These are phyloP conservation scores for Sander vitreus DNA, from an alignment of 2,113 vertebrate genomes.

Conservation along the genomic window DNA sequence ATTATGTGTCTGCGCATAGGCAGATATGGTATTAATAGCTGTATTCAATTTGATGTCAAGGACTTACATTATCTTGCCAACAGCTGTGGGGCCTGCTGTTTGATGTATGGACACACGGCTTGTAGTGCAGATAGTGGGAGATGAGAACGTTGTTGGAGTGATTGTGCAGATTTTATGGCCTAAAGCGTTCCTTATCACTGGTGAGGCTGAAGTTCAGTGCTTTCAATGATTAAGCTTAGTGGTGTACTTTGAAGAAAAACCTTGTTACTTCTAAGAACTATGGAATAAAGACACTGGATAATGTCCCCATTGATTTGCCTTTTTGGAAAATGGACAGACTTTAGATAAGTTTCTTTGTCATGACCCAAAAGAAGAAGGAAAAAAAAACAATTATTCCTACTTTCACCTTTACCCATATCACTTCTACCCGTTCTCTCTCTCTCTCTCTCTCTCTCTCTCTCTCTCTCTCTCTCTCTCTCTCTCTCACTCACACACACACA, in stretches of 20 bases:
- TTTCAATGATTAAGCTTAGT: constrained; percentile 29
- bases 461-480: no score
- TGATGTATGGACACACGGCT: constrained; percentile 68
- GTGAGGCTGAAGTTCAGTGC: constrained; percentile 42
- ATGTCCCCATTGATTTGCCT: neutral
- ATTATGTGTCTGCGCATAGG: constrained; percentile 60
- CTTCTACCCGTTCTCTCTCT: neutral
- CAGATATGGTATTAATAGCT: constrained; percentile 75
- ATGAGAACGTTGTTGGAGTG: constrained; percentile 59
- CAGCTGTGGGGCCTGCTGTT: constrained; percentile 58
- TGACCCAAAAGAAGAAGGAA: neutral
- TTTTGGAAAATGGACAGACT: neutral
- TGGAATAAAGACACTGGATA: constrained; percentile 13
- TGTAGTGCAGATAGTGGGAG: constrained; percentile 53
- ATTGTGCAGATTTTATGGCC: constrained; percentile 55
- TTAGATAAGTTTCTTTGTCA: neutral
- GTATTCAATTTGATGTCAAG: constrained; percentile 73
- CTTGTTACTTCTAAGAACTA: constrained; percentile 25
- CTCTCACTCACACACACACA: no score
- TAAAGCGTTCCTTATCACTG: constrained; percentile 46
- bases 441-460: neutral
- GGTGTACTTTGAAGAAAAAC: constrained; percentile 32
- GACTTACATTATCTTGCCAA: constrained; percentile 69
- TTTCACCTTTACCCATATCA: constrained; percentile 11
- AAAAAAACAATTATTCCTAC: neutral